Evolutionary conservation across 2,113 vertebrate genomes (phyloP).

Genomic region (Macrotis lagotis): DNA sequence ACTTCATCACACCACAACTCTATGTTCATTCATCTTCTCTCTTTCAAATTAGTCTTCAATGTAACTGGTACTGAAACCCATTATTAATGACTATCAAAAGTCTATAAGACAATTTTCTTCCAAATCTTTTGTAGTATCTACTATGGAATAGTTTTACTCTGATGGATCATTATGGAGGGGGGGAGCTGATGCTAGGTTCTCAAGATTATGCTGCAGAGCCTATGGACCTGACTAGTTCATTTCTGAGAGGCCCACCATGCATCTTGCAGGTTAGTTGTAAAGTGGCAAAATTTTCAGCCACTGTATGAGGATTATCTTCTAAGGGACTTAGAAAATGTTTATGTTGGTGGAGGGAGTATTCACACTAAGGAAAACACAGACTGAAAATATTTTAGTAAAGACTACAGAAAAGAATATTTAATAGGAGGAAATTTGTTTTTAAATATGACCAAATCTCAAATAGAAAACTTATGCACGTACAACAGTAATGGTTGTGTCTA

Average conservation of each 20-base stretch:
- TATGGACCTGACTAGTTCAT: background rate
- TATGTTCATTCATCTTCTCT: background rate
- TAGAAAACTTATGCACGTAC: background rate
- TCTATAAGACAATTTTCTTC: background rate
- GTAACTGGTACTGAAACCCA: too few relatives aligned
- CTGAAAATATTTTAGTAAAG: background rate
- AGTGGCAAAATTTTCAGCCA: background rate
- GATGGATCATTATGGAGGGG: background rate
- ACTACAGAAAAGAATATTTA: background rate
- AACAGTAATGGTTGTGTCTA: background rate
- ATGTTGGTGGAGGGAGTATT: background rate
- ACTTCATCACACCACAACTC: fast-evolving
- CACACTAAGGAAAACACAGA: background rate
- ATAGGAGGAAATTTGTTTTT: background rate
- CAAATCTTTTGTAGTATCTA: background rate
- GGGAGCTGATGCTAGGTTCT: background rate
- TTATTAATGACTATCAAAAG: background rate
- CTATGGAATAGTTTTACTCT: background rate
- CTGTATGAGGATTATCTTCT: background rate
- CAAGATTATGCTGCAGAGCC: background rate
- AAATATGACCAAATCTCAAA: background rate
- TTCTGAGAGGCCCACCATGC: background rate
- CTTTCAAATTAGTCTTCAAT: background rate
- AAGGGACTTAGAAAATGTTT: background rate
- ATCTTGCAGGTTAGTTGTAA: background rate